Base-by-base conservation (phyloP, 1,140 invertebrate genomes). In the Trichonephila clavata region DNA sequence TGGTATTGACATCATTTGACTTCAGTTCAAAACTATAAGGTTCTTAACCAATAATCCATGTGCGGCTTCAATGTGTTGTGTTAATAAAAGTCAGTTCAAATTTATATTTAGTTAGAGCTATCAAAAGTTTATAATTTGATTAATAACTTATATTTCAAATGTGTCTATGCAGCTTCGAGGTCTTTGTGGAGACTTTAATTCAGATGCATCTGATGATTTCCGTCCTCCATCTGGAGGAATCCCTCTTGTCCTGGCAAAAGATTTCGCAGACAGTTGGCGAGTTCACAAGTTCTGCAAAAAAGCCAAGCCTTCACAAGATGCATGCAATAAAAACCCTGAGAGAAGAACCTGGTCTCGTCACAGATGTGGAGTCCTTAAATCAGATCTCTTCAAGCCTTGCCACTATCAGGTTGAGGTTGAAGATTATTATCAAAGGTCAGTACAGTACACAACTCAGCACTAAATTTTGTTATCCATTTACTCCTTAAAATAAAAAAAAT, bases 151-250 rank as follows among this genome's bases (percentile, higher is more conserved):
- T 39, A 39, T 39, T 39, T 39, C 32, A 39, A 39, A 39, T 39
- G 32, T 32, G 1, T 39, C 32, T 39, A 39, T 39, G n/a, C 95
- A 97, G 96, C 97, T 98, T 7, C 97, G 97, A 96, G 98, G 98
- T 86, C 96, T 99, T 4, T 99, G 98, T 95, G 98, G 98, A 0
- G 98, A 99, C 95, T 99, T 97, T 95, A 98, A 99, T 95, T 97
- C 97, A 50, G 97, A 99, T 95, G 96, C 97, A 89, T 96, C 96
- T 14, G 97, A 98, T 95, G 98, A 98, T 95, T 98, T 98, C 96
- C 97, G 97, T 95, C 97, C 97, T 7, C 98, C 98, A 0, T 97
- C 97, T 32, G 96, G 96, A 7, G 98, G 98, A 1, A 95, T 97
- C 39, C 96, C 97, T 2, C 98, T 98, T 95, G 97, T 97, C 0